Evolutionary conservation across 2,113 vertebrate species (phyloP).

Genomic region (Microcebus lehilahytsara): DNA sequence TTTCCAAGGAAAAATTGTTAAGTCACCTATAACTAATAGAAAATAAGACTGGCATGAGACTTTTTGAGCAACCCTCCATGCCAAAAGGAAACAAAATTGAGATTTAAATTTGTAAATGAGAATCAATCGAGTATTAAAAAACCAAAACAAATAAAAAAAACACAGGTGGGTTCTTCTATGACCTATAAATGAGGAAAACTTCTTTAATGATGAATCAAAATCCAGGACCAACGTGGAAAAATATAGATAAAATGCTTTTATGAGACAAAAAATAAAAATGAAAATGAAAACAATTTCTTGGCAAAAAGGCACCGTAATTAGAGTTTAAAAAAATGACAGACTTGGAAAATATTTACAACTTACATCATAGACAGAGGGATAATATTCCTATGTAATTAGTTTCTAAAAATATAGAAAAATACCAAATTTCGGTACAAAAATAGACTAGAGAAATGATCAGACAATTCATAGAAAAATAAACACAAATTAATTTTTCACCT

Average conservation of each 20-base stretch:
- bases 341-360: background rate
- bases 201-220: background rate
- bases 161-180: background rate
- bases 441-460: background rate
- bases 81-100: background rate
- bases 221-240: background rate
- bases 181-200: background rate
- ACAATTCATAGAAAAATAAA: background rate
- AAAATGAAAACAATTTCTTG: background rate
- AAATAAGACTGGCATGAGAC: background rate
- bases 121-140: background rate
- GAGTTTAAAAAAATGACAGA: background rate
- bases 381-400: background rate
- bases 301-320: background rate
- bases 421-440: background rate
- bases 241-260: background rate
- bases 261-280: background rate
- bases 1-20: background rate
- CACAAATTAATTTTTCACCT: background rate
- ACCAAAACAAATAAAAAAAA: background rate
- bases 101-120: background rate
- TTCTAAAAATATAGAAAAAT: background rate
- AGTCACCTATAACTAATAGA: background rate
- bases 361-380: background rate
- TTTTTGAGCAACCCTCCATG: background rate